Base-by-base conservation (phyloP, 2,797 vertebrate genomes). In the Poliocrania exsul region DNA sequence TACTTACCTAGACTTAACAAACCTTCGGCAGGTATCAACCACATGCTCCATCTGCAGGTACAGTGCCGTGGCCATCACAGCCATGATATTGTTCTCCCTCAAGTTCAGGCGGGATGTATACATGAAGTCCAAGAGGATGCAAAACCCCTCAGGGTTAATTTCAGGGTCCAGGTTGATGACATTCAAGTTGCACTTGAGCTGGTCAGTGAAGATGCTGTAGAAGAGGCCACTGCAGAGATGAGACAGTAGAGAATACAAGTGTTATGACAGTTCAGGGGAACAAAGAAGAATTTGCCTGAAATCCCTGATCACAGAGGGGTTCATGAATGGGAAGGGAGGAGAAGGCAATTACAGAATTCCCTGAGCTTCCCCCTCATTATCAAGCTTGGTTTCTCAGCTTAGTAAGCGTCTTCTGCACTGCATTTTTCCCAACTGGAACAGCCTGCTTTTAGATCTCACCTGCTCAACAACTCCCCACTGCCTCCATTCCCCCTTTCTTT, bases 1-100 rank as follows among this genome's bases (percentile, higher is more conserved):
- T 1, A 38, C 97, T 97, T 97, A 99, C 99, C 99, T 99, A 95
- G 99, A 98, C 81, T 99, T 99, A 95, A 99, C 98, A 93, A 99
- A 99, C 95, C 98, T 98, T 92, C 98, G 98, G 94, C 99, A 99
- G 31, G 99, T 99, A 95, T 99, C 99, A n/a, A 98, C 99, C 35
- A 99, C 99, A 0, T 99, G 99, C 49, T 99, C 99, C 99, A 99
- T 99, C 98, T 99, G 99, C 81, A 99, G 97, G 95, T 99, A 99
- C 86, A 99, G 96, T 8, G 99, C 99, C 26, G 99, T 98, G 95
- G 98, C 98, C 98, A 99, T 98, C 81, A 99, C 99, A 0, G 98
- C 98, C 97, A 99, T 96, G 89, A 99, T 99, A 86, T 98, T 98
- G 87, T 96, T 98, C 81, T 99, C 99, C 46, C 98, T 98, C 71